Percentiles rank a stretch among this genome's conserved stretches.
Evolutionary conservation across 2,797 vertebrate species (phyloP).

Genomic region (Emys orbicularis): DNA sequence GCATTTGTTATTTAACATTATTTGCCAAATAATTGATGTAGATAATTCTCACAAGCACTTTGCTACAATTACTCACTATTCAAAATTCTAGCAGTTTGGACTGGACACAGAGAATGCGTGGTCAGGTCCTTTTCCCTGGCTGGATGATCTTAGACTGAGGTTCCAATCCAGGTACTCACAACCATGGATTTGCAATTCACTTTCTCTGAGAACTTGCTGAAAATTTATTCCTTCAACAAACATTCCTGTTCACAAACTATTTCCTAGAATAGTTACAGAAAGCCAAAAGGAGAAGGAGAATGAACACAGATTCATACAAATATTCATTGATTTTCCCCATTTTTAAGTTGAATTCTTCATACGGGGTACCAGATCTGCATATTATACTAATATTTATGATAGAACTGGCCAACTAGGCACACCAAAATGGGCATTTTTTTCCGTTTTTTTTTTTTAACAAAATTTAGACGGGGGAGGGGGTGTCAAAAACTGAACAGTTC

Average conservation of each 20-base stretch:
- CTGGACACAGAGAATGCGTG: not conserved
- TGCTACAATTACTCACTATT: not conserved
- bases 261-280: conserved; percentile 40
- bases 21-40: not conserved
- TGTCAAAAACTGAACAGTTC: not conserved
- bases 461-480: not conserved
- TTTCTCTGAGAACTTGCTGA: conserved; percentile 12
- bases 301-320: not conserved
- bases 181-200: conserved; percentile 20
- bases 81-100: not conserved
- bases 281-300: not conserved
- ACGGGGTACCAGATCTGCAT: too few species aligned
- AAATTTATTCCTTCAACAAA: conserved; percentile 53
- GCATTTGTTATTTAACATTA: not conserved
- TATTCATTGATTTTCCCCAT: rapidly evolving
- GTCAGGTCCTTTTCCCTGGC: not conserved
- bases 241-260: not conserved
- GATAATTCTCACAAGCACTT: not conserved
- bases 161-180: not conserved
- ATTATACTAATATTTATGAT: not conserved
- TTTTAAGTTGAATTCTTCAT: conserved; percentile 8
- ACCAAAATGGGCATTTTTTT: not conserved
- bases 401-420: not conserved
- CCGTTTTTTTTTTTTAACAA: not conserved
- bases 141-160: not conserved